Evolutionary conservation across 2,888 invertebrate species (phyloP).

Genomic region (Ichneumon xanthorius): DNA sequence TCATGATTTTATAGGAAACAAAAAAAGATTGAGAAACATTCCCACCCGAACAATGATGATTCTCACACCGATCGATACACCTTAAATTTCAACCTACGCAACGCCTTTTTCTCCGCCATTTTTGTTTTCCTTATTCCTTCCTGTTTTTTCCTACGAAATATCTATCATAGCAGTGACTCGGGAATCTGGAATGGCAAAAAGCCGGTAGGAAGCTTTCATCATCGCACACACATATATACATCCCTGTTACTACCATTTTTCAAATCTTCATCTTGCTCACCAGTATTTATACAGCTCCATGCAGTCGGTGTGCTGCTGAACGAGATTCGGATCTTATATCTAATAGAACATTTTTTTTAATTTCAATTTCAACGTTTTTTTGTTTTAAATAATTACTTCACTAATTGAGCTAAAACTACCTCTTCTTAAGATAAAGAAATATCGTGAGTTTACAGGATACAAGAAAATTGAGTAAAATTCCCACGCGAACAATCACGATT

Average conservation of each 20-base stretch:
- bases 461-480: background rate
- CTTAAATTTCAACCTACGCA: too few species aligned
- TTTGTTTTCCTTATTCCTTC: background rate
- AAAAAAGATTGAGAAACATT: background rate
- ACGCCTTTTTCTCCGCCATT: background rate
- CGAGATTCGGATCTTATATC: conserved; percentile 46
- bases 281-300: conserved; percentile 52
- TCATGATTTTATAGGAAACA: background rate
- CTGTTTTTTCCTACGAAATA: background rate
- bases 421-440: background rate
- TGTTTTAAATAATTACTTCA: too few species aligned
- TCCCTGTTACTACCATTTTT: conserved; percentile 20
- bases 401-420: too few species aligned
- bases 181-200: conserved; percentile 30
- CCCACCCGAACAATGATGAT: too few species aligned
- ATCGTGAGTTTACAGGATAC: background rate
- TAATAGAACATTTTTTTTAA: background rate
- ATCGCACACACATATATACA: conserved; percentile 10
- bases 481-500: too few species aligned
- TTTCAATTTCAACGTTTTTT: background rate
- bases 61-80: too few species aligned
- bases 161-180: conserved; percentile 31
- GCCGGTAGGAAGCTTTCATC: conserved; percentile 12
- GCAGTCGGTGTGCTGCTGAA: conserved; percentile 43
- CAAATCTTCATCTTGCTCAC: conserved; percentile 57